Evolutionary conservation across 2,113 vertebrate genomes (phyloP).

Genomic region (Grantiella picta): DNA sequence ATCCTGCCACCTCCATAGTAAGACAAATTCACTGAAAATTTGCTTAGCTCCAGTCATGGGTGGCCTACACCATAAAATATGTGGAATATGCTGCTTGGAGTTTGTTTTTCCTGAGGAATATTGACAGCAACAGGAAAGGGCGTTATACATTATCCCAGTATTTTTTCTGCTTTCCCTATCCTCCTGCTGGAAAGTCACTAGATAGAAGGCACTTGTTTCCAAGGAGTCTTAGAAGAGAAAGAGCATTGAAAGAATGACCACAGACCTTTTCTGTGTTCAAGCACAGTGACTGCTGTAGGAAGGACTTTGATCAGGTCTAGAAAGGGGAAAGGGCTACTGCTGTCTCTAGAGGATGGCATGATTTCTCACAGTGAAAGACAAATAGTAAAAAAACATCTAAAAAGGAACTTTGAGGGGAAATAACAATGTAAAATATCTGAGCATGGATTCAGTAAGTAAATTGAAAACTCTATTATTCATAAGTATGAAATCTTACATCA

Average conservation of each 20-base stretch:
- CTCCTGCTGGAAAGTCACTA: background rate
- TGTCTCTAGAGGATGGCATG: background rate
- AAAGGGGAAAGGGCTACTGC: background rate
- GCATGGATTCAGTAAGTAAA: background rate
- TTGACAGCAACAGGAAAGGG: background rate
- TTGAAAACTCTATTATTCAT: background rate
- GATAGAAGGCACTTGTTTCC: background rate
- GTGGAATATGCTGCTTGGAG: background rate
- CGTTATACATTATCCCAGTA: background rate
- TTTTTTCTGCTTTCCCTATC: background rate
- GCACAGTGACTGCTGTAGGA: background rate
- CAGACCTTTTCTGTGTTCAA: background rate
- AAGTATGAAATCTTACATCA: background rate
- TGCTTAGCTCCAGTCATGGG: background rate
- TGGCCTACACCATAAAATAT: background rate
- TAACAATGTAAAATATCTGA: background rate
- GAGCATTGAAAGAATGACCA: background rate
- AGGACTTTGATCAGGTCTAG: background rate
- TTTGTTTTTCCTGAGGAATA: background rate
- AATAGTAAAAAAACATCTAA: fast-evolving
- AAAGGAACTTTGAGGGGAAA: background rate
- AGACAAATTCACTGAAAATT: background rate
- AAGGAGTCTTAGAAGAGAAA: background rate
- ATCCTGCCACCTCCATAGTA: background rate
- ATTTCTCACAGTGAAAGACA: background rate